Evolutionary conservation across 1,140 invertebrate genomes (phyloP), one percentile per base, ranked within the genome.

Genomic region (Palaemon carinicauda): DNA sequence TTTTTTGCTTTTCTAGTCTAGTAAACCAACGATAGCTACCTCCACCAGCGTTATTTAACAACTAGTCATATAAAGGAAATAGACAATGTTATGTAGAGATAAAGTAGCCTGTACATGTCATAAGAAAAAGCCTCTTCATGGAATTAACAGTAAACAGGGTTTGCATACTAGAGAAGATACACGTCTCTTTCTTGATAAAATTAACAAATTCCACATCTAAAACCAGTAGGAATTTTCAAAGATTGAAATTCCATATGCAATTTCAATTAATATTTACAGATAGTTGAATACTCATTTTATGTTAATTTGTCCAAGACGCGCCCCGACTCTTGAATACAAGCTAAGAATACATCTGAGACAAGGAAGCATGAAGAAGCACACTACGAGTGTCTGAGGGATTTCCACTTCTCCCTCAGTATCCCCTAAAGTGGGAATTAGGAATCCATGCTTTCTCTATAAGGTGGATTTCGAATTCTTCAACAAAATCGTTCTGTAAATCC

Each of bases 61-160:
- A 71, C 60, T 21, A 82, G 50, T 71, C 60, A 82, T 41, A 41
- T 24, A 27, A 82, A 71, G 60, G 50, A 82, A 82, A 71, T 51
- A 24, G 65, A 51, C 52, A 71, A 69, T 74, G 24, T 51, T 75
- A 31, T 21, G 27, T 75, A 31, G n/a, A 15, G 65, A 50, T 82
- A n/a, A 53, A n/a, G 51, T 71, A 82, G 80, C 71, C 80, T 82
- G 80, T 73, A 82, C 50, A 71, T 82, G 51, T 73, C 80, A 82
- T 82, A 82, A 41, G 56, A 71, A 52, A 29, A 71, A 75, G 21
- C 21, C 73, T 31, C 29, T 75, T 31, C 33, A 12, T 41, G 41
- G 41, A 41, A 41, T 41, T 41, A 41, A 41, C 41, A 41, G 41
- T 41, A 41, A 41, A 12, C 41, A 41, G 41, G n/a, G 41, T 41